Evolutionary conservation across 2,113 vertebrate genomes (phyloP).

Genomic region (Tetraodon nigroviridis): DNA sequence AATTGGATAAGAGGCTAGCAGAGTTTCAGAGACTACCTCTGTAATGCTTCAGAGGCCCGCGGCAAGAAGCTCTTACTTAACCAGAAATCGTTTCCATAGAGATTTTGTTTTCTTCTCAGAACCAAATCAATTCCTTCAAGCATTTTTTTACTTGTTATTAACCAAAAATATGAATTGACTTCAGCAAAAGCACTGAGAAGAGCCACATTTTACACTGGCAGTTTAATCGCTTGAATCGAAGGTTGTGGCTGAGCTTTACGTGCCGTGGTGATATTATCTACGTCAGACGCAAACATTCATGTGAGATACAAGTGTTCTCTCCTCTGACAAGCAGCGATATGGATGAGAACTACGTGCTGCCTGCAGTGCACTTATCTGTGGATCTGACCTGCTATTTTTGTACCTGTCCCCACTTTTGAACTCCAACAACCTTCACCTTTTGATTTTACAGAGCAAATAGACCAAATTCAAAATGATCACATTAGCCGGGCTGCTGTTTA

Average conservation of each 20-base stretch:
- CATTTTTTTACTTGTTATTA: slow-evolving; percentile 21
- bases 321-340: slow-evolving; percentile 20
- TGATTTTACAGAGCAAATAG: slow-evolving; percentile 52
- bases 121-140: slow-evolving; percentile 31
- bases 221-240: slow-evolving; percentile 10
- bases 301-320: slow-evolving; percentile 22
- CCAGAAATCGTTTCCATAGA: slow-evolving; percentile 26
- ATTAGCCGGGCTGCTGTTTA: slow-evolving; percentile 27
- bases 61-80: slow-evolving; percentile 38
- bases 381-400: slow-evolving; percentile 32
- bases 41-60: slow-evolving; percentile 33
- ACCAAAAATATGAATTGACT: slow-evolving; percentile 14
- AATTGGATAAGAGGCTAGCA: slow-evolving; percentile 49
- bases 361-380: slow-evolving; percentile 24
- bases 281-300: slow-evolving; percentile 5
- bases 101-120: slow-evolving; percentile 20
- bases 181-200: not conserved
- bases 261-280: slow-evolving; percentile 30
- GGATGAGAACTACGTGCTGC: slow-evolving; percentile 52
- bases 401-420: slow-evolving; percentile 27
- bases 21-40: slow-evolving; percentile 39
- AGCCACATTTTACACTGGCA: not conserved
- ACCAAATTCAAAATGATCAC: slow-evolving; percentile 43
- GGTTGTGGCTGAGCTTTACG: slow-evolving; percentile 21
- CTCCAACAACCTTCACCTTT: slow-evolving; percentile 51